phyloP scores from a whole-genome alignment of 2,797 vertebrate genomes.

The Sebastes vulpes region DNA sequence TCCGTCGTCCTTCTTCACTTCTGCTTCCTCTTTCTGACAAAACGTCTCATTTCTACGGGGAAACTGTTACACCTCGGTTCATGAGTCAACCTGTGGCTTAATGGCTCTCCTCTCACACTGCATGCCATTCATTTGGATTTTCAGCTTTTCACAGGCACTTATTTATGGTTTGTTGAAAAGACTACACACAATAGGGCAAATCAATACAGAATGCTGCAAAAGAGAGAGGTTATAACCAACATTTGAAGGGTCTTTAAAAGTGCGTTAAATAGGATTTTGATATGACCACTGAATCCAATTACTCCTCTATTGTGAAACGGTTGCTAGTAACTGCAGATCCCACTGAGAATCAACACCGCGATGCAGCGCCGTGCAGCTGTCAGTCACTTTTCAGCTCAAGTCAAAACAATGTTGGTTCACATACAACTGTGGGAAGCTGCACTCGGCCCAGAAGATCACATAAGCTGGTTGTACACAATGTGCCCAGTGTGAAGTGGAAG shows the following conservation, averaged over 20 bases:
- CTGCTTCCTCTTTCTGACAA: conserved; percentile 34
- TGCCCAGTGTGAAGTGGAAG: conserved; percentile 6
- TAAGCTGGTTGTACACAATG: background rate
- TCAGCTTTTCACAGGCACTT: conserved; percentile 16
- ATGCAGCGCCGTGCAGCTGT: background rate
- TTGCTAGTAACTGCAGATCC: background rate
- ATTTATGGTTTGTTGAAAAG: conserved; percentile 42
- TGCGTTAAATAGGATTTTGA: conserved; percentile 14
- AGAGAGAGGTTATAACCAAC: conserved; percentile 9
- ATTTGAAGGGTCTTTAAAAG: conserved; percentile 14
- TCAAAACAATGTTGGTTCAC: conserved; percentile 23
- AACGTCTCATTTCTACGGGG: conserved; percentile 57
- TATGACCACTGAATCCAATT: conserved; percentile 1
- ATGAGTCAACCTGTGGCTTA: conserved; percentile 63
- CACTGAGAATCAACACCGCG: background rate
- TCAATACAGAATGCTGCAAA: conserved; percentile 19
- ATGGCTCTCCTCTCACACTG: conserved; percentile 4
- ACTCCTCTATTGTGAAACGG: background rate
- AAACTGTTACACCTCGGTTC: conserved; percentile 47
- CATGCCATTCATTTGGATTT: conserved; percentile 30
- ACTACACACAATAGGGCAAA: background rate
- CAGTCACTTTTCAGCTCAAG: conserved; percentile 21
- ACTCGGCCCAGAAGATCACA: conserved; percentile 11
- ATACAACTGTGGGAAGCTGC: background rate
- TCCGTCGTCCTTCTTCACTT: conserved; percentile 17